Conservation (phyloP, 2,797 vertebrate genomes). For the Sebastes hubbsi region DNA sequence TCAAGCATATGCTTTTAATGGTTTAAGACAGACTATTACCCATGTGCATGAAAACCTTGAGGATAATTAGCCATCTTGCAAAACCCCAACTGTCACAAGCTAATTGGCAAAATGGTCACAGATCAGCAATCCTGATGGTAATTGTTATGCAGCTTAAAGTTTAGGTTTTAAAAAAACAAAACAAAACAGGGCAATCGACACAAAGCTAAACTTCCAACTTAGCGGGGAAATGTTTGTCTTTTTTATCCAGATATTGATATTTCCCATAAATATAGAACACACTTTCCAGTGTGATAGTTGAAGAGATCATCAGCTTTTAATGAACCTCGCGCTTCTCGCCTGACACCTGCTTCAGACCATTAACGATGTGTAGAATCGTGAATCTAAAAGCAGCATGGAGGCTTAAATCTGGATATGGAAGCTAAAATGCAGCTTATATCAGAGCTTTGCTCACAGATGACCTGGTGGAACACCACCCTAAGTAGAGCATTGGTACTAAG, state of each 20-base stretch:
- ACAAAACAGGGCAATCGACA: not conserved
- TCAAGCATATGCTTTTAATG: not conserved
- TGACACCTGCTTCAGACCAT: constrained; percentile 26
- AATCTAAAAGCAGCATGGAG: constrained; percentile 33
- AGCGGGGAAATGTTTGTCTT: not conserved
- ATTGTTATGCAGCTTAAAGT: not conserved
- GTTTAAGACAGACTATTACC: not conserved
- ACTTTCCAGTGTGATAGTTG: not conserved
- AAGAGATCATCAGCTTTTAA: constrained; percentile 24
- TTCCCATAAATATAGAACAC: not conserved
- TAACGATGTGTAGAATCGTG: constrained; percentile 16
- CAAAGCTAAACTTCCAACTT: not conserved
- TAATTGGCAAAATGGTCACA: constrained; percentile 19
- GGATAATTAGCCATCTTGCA: constrained; percentile 17
- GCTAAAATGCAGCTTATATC: constrained; percentile 25
- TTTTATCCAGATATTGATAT: not conserved
- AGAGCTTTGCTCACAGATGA: constrained; percentile 46
- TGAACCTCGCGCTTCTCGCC: constrained; percentile 22
- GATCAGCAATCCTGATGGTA: not conserved
- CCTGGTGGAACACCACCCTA: constrained; percentile 42
- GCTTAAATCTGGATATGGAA: constrained; percentile 40
- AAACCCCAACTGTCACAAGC: not conserved
- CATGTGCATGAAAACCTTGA: not conserved
- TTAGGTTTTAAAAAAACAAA: not conserved
- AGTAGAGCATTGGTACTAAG: constrained; percentile 68